These are phyloP conservation scores for Schizaphis graminum DNA, from an alignment of 2,888 invertebrate genomes.

Conservation along the genomic window DNA sequence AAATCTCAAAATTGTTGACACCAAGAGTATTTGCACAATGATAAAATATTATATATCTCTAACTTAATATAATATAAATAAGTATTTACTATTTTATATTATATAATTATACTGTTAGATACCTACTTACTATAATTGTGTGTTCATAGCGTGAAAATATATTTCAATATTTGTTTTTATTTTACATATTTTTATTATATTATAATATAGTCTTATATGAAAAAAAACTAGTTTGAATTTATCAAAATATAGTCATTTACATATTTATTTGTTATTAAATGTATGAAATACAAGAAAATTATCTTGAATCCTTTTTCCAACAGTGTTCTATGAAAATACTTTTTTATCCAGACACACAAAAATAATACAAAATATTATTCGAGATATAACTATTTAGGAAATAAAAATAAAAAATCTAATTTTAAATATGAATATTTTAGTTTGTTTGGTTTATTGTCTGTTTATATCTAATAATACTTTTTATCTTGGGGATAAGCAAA, in stretches of 20 bases:
- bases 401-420: too few species aligned
- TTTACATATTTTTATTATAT: conserved; percentile 45
- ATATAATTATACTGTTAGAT: conserved; percentile 24
- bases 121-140: conserved; percentile 3
- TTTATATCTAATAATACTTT: too few species aligned
- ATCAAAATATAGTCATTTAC: background rate
- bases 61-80: background rate
- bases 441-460: too few species aligned
- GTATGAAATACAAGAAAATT: background rate
- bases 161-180: conserved; percentile 54
- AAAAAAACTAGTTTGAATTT: conserved; percentile 12
- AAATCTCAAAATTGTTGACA: conserved; percentile 7
- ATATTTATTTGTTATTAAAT: conserved; percentile 18
- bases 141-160: conserved; percentile 44
- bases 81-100: conserved; percentile 48
- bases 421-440: too few species aligned
- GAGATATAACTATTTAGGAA: too few species aligned
- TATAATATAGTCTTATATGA: conserved; percentile 5
- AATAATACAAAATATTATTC: too few species aligned
- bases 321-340: too few species aligned
- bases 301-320: background rate
- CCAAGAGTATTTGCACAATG: background rate
- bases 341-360: too few species aligned
- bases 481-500: too few species aligned
- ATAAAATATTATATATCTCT: conserved; percentile 9